These are phyloP conservation scores for Anorthoa munda DNA, from an alignment of 2,888 invertebrate species.

Conservation along the genomic window DNA sequence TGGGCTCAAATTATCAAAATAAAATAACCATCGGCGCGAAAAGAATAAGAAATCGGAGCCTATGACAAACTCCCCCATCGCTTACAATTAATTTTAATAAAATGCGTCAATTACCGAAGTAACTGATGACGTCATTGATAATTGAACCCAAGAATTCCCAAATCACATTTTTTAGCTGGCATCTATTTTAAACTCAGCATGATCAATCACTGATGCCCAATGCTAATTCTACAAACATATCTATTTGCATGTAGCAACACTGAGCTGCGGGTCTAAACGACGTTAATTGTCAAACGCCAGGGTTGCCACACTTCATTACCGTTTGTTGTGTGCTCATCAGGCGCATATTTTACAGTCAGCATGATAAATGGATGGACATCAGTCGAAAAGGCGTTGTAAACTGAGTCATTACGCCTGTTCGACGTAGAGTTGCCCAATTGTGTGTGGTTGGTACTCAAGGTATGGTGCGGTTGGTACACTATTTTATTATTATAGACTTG, in stretches of 20 bases:
- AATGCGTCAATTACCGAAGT: slow-evolving; percentile 5
- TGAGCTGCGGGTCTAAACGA: slow-evolving; percentile 57
- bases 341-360: slow-evolving; percentile 50
- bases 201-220: slow-evolving; percentile 42
- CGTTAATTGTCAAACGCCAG: slow-evolving; percentile 67
- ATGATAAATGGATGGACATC: slow-evolving; percentile 61
- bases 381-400: slow-evolving; percentile 29
- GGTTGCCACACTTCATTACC: slow-evolving; percentile 67
- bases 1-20: neutral
- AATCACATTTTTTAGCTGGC: slow-evolving; percentile 8
- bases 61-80: neutral
- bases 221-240: slow-evolving; percentile 38
- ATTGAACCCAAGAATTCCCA: slow-evolving; percentile 9
- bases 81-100: neutral
- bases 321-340: slow-evolving; percentile 63
- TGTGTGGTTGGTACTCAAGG: slow-evolving; percentile 7
- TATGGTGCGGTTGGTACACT: neutral
- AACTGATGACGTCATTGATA: slow-evolving; percentile 5
- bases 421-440: slow-evolving; percentile 51
- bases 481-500: too few species aligned
- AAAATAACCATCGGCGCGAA: neutral
- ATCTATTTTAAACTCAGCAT: slow-evolving; percentile 12
- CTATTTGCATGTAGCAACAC: slow-evolving; percentile 59
- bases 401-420: slow-evolving; percentile 56
- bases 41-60: neutral